phyloP scores from a whole-genome alignment of 30 jellyfish, hydroid and myxozoan species.

The Pseudorhiza aurosa region DNA sequence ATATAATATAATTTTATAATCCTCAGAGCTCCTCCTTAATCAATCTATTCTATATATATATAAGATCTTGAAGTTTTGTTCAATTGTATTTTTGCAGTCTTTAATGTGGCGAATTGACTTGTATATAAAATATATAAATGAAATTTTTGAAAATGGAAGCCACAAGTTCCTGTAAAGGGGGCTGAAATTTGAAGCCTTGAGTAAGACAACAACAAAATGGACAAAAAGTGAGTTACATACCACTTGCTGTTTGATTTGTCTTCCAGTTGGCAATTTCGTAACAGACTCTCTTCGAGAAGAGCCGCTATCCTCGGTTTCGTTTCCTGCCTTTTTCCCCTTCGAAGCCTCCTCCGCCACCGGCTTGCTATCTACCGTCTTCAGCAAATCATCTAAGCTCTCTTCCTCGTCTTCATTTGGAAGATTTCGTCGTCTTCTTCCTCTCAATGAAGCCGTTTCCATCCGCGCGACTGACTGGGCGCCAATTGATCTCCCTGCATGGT shows the following conservation, averaged over 20 bases:
- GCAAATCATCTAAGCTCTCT: constrained; percentile 43
- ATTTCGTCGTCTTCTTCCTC: constrained; percentile 29
- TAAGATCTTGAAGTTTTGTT: too few species aligned
- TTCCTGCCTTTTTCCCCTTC: background rate
- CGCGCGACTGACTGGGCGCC: constrained; percentile 40
- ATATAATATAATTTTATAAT: too few species aligned
- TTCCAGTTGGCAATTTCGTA: constrained; percentile 49
- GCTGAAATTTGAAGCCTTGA: too few species aligned
- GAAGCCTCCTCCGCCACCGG: constrained; percentile 20
- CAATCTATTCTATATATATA: too few species aligned
- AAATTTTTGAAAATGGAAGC: too few species aligned
- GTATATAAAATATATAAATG: too few species aligned
- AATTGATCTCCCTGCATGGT: constrained; percentile 52
- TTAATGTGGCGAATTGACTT: too few species aligned
- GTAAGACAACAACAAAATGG: too few species aligned
- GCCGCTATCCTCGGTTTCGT: background rate
- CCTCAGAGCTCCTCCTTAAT: too few species aligned
- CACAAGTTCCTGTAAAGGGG: too few species aligned
- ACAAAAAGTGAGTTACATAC: background rate
- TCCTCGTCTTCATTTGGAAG: constrained; percentile 35
- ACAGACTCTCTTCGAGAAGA: constrained; percentile 23
- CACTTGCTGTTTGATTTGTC: constrained; percentile 31
- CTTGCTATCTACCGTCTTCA: constrained; percentile 37
- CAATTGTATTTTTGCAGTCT: too few species aligned
- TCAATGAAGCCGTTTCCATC: constrained; percentile 39